Base-by-base conservation (phyloP, 53 echinoderm and acorn worm species). In the Paracentrotus lividus region DNA sequence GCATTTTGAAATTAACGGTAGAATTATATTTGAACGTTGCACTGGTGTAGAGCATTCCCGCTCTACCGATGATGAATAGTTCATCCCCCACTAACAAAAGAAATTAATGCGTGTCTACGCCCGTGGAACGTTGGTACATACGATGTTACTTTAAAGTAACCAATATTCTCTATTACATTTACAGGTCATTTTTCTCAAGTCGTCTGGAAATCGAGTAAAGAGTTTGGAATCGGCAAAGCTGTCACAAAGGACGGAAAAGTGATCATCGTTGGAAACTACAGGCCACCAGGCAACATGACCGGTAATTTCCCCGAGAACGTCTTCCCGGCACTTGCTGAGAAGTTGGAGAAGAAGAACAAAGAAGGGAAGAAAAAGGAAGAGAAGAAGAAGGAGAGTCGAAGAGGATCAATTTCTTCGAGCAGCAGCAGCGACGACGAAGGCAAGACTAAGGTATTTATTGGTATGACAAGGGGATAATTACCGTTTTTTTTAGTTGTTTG, bases 171-270 rank as follows among this genome's bases (percentile, higher is more conserved):
- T n/a, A n/a, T 53, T 55, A 1, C 5, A 24, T 67, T 4, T 51
- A 24, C 88, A 97, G 97, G 97, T 68, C 97, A 97, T 88, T 97
- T 97, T 57, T 90, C 94, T 33, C 97, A 97, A 93, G 96, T 96
- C 6, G 97, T 97, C 21, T 97, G 97, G 97, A 97, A 97, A 77
- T 91, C 91, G 10, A 95, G 95, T 52, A 97, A 93, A 49, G 96
- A 97, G 54, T 94, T 97, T 49, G 97, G 97, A 10, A 97, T 97
- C 67, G 97, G 97, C 2, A 97, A 97, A 92, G 97, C 97, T 40
- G 92, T 95, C 43, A 92, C 94, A 10, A 95, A 68, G 32, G 94
- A 94, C 40, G 94, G 94, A 40, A 95, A 95, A 86, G 93, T 97
- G 9, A 94, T 97, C 93, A 88, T 97, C 14, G 97, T 97, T 20